Conservation (phyloP, 37 sponge, comb jelly and placozoan genomes). For the Hexactinellida sp. region DNA sequence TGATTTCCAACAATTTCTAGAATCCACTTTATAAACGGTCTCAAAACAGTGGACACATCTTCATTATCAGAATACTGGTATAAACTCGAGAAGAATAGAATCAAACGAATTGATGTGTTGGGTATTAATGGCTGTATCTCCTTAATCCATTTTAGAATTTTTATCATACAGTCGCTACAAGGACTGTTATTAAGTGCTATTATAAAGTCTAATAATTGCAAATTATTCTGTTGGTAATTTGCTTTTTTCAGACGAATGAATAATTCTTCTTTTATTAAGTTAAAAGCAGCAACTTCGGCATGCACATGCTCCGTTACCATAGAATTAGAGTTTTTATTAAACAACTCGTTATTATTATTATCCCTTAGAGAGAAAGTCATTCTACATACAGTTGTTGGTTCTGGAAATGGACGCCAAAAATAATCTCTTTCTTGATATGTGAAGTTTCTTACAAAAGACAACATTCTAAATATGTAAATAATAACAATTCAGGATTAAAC, state of each 20-base stretch:
- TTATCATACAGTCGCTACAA: background rate
- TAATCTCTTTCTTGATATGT: too few relatives aligned
- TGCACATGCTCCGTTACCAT: too few relatives aligned
- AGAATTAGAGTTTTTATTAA: too few relatives aligned
- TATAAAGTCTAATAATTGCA: background rate
- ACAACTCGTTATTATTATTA: too few relatives aligned
- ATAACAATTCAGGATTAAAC: too few relatives aligned
- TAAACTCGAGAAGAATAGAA: background rate
- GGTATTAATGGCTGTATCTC: background rate
- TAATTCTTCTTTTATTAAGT: background rate
- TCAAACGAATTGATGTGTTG: background rate
- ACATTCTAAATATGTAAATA: too few relatives aligned
- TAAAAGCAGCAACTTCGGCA: background rate
- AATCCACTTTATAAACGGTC: background rate
- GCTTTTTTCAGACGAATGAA: background rate
- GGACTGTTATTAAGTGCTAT: background rate
- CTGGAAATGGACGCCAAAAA: too few relatives aligned
- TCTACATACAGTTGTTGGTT: too few relatives aligned
- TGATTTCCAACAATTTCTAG: background rate
- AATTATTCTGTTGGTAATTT: background rate
- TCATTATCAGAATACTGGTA: background rate
- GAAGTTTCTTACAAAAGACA: too few relatives aligned
- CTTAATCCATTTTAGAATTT: background rate
- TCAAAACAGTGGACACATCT: background rate
- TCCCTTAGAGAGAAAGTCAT: too few relatives aligned